Evolutionary conservation across 2,113 vertebrate genomes (phyloP).

Genomic region (Colossoma macropomum): DNA sequence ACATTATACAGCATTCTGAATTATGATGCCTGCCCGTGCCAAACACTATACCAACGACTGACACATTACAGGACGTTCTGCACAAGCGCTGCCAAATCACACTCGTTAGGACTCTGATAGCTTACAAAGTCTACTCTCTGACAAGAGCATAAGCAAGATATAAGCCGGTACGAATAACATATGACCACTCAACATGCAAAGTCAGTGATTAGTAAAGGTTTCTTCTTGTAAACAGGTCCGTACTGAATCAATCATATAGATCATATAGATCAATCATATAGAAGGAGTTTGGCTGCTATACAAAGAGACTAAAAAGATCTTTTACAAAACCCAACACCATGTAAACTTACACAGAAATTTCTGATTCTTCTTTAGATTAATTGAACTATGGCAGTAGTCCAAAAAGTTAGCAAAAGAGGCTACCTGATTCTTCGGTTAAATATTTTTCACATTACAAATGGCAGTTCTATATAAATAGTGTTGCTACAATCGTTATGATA

Average conservation of each 20-base stretch:
- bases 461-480: constrained; percentile 29
- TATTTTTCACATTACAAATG: constrained; percentile 19
- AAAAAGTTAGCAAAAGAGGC: background rate
- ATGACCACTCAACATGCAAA: background rate
- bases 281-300: constrained; percentile 33
- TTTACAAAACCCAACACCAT: constrained; percentile 17
- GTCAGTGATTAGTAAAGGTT: background rate
- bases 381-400: background rate
- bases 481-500: constrained; percentile 29
- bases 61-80: background rate
- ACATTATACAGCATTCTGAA: background rate
- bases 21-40: background rate
- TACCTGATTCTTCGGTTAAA: background rate
- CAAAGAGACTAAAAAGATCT: constrained; percentile 8
- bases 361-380: constrained; percentile 12
- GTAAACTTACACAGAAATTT: background rate
- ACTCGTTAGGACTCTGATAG: background rate
- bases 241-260: no score
- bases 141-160: background rate
- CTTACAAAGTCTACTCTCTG: background rate
- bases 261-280: constrained; percentile 32
- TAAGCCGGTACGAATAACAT: background rate
- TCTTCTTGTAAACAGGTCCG: constrained; percentile 47
- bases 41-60: background rate
- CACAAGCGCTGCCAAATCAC: constrained; percentile 5